Base-by-base conservation (phyloP, 2,888 invertebrate genomes). In the Subacronicta megacephala region DNA sequence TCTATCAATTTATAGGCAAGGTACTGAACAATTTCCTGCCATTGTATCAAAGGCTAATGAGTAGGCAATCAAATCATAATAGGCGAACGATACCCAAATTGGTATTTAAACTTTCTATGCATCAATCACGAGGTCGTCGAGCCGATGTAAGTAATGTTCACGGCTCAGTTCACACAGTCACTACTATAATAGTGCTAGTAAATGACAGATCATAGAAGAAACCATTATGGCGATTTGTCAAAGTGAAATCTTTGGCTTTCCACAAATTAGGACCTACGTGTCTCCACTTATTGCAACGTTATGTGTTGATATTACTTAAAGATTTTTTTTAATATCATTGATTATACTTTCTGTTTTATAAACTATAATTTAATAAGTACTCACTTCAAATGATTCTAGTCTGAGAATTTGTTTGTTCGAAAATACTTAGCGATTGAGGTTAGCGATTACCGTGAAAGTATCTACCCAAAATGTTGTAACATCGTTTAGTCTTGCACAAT, bases 91-190 rank as follows among this genome's bases (percentile, higher is more conserved):
- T 80, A 83, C 75, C 70, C 75, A 74, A 85, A 84, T 84, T 78
- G 78, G 77, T 80, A 80, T 82, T 77, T 76, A 80, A 75, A 87
- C 92, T 93, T 93, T 93, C 92, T 90, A 91, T 76, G 74, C 87
- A 90, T 92, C 89, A 85, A 90, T 92, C 90, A 90, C 75, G 69
- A 73, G 83, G 75, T 83, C 77, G 75, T 77, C 65, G 69, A 72
- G 73, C 73, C 73, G 71, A 75, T 65, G 62, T 83, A 78, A 81
- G 80, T 82, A 82, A 80, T 81, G 87, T 89, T 85, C 84, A 85
- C 80, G 86, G 81, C 80, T 87, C 83, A 85, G 82, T 88, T 88
- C 90, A 89, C 88, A 88, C 80, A 70, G 76, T 66, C 82, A 80
- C 75, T 75, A 67, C 83, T 84, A 84, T 86, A 85, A 85, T 80